Evolutionary conservation across 2,797 vertebrate genomes (phyloP).

Genomic region (Scyliorhinus canicula): DNA sequence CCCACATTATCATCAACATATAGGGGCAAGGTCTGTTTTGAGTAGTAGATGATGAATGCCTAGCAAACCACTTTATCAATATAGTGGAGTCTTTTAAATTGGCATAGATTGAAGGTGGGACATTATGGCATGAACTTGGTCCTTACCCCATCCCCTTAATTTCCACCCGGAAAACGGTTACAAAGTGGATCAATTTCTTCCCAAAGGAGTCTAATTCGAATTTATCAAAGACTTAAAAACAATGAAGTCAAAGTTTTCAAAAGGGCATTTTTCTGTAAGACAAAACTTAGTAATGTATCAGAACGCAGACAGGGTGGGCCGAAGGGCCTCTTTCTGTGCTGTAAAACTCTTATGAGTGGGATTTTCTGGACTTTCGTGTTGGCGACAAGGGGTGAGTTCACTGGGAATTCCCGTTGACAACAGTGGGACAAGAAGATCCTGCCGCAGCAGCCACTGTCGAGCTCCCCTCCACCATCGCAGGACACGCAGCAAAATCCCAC

Average conservation of each 20-base stretch:
- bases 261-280: neutral
- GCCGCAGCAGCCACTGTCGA: no score
- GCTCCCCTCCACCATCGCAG: no score
- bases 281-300: neutral
- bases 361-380: no score
- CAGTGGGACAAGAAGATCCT: no score
- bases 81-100: neutral
- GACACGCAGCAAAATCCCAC: no score
- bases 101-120: neutral
- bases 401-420: no score
- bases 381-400: no score
- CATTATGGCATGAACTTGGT: neutral
- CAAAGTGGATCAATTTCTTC: neutral
- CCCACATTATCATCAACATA: neutral
- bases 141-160: neutral
- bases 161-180: neutral
- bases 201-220: neutral
- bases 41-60: neutral
- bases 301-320: neutral
- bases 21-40: neutral
- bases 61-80: no score
- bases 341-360: no score
- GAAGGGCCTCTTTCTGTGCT: no score
- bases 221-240: neutral
- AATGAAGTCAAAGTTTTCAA: neutral